These are phyloP conservation scores for Excalfactoria chinensis DNA, from an alignment of 2,113 vertebrate species.

Conservation along the genomic window DNA sequence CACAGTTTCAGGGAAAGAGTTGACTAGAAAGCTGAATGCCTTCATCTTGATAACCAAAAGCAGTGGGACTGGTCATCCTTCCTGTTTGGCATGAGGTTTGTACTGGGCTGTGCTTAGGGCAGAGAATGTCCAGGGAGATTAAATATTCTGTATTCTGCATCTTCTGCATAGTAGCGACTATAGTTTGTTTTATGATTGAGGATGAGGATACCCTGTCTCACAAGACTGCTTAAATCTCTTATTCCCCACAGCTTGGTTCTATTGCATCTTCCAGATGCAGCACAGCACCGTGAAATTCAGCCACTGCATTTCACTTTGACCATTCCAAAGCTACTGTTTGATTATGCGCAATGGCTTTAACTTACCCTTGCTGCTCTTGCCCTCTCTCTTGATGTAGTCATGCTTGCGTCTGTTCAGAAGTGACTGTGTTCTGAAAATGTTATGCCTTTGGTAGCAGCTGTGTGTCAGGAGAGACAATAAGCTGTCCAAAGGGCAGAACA, in stretches of 20 bases:
- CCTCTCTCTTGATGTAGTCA: neutral
- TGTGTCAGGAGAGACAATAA: neutral
- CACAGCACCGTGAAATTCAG: neutral
- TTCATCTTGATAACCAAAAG: neutral
- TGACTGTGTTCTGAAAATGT: neutral
- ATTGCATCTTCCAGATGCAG: neutral
- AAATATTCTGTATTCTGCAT: neutral
- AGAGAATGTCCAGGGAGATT: neutral
- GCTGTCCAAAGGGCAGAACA: neutral
- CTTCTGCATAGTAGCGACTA: neutral
- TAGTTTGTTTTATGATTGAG: neutral
- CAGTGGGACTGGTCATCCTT: neutral
- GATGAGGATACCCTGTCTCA: neutral
- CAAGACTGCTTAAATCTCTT: neutral
- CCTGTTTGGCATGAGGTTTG: neutral
- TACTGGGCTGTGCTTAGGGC: neutral
- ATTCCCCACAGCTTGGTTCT: neutral
- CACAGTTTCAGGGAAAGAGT: neutral
- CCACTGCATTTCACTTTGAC: neutral
- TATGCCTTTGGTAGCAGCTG: neutral
- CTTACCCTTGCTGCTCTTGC: neutral
- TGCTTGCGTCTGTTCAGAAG: neutral
- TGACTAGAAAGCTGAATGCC: neutral
- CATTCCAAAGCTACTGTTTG: neutral
- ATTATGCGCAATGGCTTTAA: neutral